These are phyloP conservation scores for Hyposoter didymator DNA, from an alignment of 2,888 invertebrate species.

Conservation along the genomic window DNA sequence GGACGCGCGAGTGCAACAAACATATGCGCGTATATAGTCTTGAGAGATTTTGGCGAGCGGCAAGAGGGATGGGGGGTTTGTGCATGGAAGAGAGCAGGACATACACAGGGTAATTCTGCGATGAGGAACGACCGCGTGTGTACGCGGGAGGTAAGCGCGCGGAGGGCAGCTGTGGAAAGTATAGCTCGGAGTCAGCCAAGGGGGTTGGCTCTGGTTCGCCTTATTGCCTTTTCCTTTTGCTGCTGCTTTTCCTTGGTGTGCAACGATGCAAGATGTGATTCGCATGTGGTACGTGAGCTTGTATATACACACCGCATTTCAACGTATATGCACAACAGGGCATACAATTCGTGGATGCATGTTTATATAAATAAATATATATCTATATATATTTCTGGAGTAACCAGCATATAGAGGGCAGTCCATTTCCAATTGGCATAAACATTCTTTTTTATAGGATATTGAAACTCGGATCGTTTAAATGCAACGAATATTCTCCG, in stretches of 20 bases:
- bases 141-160: conserved; percentile 26
- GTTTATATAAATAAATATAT: conserved; percentile 20
- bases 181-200: conserved; percentile 7
- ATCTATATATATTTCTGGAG: neutral
- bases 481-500: neutral
- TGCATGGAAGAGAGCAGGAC: conserved; percentile 1
- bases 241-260: conserved; percentile 31
- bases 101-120: conserved; percentile 63
- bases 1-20: too few relatives aligned
- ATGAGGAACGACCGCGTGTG: conserved; percentile 63
- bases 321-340: neutral
- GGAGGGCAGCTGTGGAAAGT: conserved; percentile 60
- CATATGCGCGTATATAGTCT: too few relatives aligned
- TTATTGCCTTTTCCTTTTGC: conserved; percentile 55
- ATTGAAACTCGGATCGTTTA: neutral
- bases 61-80: neutral
- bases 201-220: conserved; percentile 42
- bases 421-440: conserved; percentile 4
- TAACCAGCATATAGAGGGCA: neutral
- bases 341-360: conserved; percentile 27
- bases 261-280: conserved; percentile 58
- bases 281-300: conserved; percentile 51
- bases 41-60: too few relatives aligned
- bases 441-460: neutral
- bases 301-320: conserved; percentile 48